phyloP scores from a whole-genome alignment of 2,113 vertebrate genomes.

The Hemichromis elongatus region DNA sequence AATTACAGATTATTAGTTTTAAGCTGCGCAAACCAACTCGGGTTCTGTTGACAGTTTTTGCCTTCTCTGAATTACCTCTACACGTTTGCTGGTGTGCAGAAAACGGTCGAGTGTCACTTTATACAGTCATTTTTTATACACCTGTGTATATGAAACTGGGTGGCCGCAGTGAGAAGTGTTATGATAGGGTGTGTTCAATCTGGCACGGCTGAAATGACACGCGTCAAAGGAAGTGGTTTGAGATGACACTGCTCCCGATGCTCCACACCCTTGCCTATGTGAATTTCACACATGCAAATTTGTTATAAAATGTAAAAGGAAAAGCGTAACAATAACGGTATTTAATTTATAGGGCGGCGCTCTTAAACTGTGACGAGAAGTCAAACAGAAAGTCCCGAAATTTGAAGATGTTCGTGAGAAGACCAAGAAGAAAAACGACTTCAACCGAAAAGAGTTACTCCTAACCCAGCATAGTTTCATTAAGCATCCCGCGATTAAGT shows the following conservation, averaged over 20 bases:
- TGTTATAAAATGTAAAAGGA: background rate
- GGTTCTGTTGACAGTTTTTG: background rate
- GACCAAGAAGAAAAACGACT: background rate
- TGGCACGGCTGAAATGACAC: slow-evolving; percentile 8
- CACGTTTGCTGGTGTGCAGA: background rate
- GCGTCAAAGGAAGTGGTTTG: slow-evolving; percentile 36
- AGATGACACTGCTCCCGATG: background rate
- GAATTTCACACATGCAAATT: background rate
- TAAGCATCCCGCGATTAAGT: background rate
- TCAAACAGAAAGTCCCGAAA: background rate
- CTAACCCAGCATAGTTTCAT: background rate
- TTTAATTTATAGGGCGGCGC: background rate
- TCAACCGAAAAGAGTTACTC: background rate
- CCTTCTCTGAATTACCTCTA: background rate
- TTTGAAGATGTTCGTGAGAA: background rate
- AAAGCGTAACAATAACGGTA: background rate
- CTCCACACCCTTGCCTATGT: background rate
- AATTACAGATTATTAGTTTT: background rate
- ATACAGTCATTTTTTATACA: background rate
- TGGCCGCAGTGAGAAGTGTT: background rate
- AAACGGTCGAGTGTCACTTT: background rate
- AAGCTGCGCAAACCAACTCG: background rate
- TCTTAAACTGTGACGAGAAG: background rate
- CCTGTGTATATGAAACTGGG: slow-evolving; percentile 30
- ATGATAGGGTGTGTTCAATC: slow-evolving; percentile 17